Base-by-base conservation (phyloP, 2,797 vertebrate genomes). In the Gymnopithys bicolor region DNA sequence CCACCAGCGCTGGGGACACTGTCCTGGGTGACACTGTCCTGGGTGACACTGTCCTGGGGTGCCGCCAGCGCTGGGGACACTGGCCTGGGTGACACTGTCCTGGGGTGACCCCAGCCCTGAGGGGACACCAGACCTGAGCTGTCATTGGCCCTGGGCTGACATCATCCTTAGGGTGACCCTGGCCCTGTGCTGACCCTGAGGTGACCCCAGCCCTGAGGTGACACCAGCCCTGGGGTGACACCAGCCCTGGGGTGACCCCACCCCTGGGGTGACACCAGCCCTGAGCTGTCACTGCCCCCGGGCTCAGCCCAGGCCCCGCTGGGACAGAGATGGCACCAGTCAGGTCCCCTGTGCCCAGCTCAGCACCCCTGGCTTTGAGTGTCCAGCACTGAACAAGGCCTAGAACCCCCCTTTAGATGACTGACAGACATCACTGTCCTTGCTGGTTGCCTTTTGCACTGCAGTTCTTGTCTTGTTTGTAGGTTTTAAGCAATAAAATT, bases 401-500 rank as follows among this genome's bases (percentile, higher is more conserved):
- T 5, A 23, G 84, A 58, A 24, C 30, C 32, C 5, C 5, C 37
- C 23, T 15, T 15, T 8, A 23, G 27, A 32, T 3, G 8, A 39
- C 51, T 13, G 59, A 11, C 25, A 15, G 66, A 2, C 51, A 2
- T 15, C 3, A 2, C 48, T 43, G 32, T 19, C 5, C 32, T 80
- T 4, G 5, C 79, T 87, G 66, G 21, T 19, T 55, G 59, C 37
- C 5, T 66, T 85, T 59, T n/a, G 71, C 75, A 15, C 68, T 80
- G 79, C 6, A 30, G 41, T 45, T 77, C 52, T 80, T 45, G 19
- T 45, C 13, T 37, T 37, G 35, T 1, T 39, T 66, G 45, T 37
- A 71, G 75, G 55, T 53, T 90, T 86, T 11, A 15, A 78, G 15
- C 69, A 96, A 92, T 94, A 94, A 94, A 95, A 80, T 4, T 21